Evolutionary conservation across 2,113 vertebrate species (phyloP).

Genomic region (Oostethus manadensis): DNA sequence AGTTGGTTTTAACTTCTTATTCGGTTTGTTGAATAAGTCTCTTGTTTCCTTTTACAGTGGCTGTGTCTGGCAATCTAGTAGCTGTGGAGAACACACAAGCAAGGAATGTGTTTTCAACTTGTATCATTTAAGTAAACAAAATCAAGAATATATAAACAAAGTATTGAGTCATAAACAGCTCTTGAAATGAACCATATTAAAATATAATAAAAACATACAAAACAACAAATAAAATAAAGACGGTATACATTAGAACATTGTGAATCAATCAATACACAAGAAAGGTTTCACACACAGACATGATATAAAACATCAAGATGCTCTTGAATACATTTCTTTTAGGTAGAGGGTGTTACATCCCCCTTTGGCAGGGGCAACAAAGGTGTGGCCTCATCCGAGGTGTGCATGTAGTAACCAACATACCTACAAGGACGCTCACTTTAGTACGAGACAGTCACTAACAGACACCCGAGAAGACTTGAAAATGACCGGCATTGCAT

Average conservation of each 20-base stretch:
- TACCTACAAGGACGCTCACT: background rate
- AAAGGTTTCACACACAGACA: background rate
- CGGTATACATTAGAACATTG: background rate
- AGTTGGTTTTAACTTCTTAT: background rate
- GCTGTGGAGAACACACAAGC: constrained; percentile 3
- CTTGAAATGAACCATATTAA: background rate
- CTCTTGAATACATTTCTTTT: too few species aligned
- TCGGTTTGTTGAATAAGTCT: background rate
- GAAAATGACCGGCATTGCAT: constrained; percentile 37
- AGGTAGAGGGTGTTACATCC: background rate
- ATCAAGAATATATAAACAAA: background rate
- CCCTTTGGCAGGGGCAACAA: background rate
- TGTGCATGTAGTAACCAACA: background rate
- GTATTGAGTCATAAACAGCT: too few species aligned
- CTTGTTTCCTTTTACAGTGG: constrained; percentile 52
- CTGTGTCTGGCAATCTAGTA: constrained; percentile 62
- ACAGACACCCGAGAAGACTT: background rate
- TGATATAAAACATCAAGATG: too few species aligned
- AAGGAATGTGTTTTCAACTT: background rate
- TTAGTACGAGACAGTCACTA: background rate
- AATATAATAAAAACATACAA: background rate
- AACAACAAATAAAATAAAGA: background rate
- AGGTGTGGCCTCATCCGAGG: constrained; percentile 28
- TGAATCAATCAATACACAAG: background rate
- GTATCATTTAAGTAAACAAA: background rate